Base-by-base conservation (phyloP, 2,797 vertebrate genomes). In the Acestrorhynchus altus region DNA sequence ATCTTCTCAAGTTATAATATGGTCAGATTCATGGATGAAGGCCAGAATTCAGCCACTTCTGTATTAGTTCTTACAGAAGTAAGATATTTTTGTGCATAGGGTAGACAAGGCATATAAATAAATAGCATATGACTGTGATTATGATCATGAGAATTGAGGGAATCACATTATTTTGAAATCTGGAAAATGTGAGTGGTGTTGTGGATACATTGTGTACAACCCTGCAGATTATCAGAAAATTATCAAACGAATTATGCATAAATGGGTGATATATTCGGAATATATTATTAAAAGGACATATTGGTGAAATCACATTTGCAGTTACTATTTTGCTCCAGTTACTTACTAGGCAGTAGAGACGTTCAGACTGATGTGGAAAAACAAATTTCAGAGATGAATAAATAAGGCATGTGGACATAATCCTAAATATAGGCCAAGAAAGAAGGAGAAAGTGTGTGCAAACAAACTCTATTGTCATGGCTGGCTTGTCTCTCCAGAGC, bases 401-500 rank as follows among this genome's bases (percentile, higher is more conserved):
- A 13, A 12, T 13, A 18, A 73, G 49, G 20, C 4, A 54, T 31
- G 8, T 28, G 35, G 8, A 9, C 13, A 66, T 20, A 20, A 75
- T 16, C 10, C 24, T 49, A 72, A 39, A 72, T 44, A 16, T 44
- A 61, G 26, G 52, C 8, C 15, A 54, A 39, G 28, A 44, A 75
- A 52, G 22, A 4, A 35, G 20, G 2, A 9, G 6, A 63, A 73
- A 70, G 56, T 65, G 42, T 39, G 28, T 49, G 35, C 31, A 78
- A 42, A 78, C 57, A 75, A 52, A 67, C 56, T 42, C 51, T 39
- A 71, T 79, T 78, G 74, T 86, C 73, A 72, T 79, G 78, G 65
- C 54, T 70, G 66, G 77, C 22, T 51, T 52, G 57, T 46, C 39
- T 69, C 85, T 84, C 77, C 52, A 72, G 84, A 79, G 78, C 72